These are phyloP conservation scores for Hippocampus kuda DNA, from an alignment of 2,797 vertebrate species.

Conservation along the genomic window DNA sequence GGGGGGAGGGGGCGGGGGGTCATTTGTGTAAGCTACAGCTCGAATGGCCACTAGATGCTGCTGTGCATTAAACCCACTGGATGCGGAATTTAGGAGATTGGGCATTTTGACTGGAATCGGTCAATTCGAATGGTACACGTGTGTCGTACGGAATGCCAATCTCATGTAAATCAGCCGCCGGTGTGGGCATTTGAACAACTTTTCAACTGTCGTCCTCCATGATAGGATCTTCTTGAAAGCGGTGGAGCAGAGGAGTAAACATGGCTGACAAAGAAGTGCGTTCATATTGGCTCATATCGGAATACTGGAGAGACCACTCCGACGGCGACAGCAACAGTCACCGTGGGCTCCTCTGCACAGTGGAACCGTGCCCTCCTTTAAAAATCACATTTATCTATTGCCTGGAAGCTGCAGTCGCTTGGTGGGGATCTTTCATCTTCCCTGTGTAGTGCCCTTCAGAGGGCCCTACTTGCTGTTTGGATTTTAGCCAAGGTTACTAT, in stretches of 20 bases:
- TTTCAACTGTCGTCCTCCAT: not conserved
- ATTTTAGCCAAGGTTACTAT: slow-evolving; percentile 62
- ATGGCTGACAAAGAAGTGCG: slow-evolving; percentile 1
- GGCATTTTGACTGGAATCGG: not conserved
- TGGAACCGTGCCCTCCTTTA: slow-evolving; percentile 35
- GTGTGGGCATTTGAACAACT: not conserved
- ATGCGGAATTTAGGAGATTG: not conserved
- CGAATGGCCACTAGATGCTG: not conserved
- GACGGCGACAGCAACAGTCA: slow-evolving; percentile 4
- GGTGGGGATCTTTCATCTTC: slow-evolving; percentile 55
- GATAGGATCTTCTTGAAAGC: not conserved
- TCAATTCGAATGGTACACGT: not conserved
- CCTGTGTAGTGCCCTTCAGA: slow-evolving; percentile 58
- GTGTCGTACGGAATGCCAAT: not conserved
- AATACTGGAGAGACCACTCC: slow-evolving; percentile 15
- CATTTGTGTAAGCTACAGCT: not conserved
- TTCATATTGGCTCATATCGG: slow-evolving; percentile 21
- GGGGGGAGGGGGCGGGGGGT: no score
- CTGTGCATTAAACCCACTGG: not conserved
- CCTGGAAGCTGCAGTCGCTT: slow-evolving; percentile 50
- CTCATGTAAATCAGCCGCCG: not conserved
- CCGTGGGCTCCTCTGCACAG: slow-evolving; percentile 22
- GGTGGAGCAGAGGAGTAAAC: slow-evolving; percentile 2
- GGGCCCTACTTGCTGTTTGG: slow-evolving; percentile 58
- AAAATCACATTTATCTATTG: slow-evolving; percentile 48